Base-by-base conservation (phyloP, 2,888 invertebrate species). In the Catocala nupta region DNA sequence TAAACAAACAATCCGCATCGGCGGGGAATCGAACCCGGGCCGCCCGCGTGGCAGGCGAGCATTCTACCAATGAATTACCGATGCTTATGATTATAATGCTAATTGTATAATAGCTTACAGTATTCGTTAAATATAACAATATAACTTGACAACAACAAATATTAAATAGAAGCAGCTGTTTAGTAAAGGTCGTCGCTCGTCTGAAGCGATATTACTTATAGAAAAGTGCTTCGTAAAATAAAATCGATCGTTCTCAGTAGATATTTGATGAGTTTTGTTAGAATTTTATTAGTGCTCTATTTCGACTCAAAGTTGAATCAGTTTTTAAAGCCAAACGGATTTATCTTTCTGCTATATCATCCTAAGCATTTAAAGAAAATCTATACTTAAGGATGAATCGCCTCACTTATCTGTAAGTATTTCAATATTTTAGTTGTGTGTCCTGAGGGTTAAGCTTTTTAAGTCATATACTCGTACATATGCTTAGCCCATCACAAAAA, bases 61-160 rank as follows among this genome's bases (percentile, higher is more conserved):
- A 94, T 94, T 94, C 94, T 94, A 94, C 94, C 94, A 94, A 93
- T 94, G 94, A 94, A 94, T 94, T 94, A 94, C 92, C 94, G 94
- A 94, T 94, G 94, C 94, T 92, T 45, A 55, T 68, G 33, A 16
- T 3, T 9, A 10, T 1, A 4, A 9, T 33, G 5, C n/a, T n/a
- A 49, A 49, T 33, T 33, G 0, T 9, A 16, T 8, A 10, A 49
- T 9, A 1, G 11, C 3, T 10, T 33, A 25, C 25, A 5, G 8
- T 25, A 47, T 25, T 25, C 34, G 11, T 33, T 49, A n/a, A 33
- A 25, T 25, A 33, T n/a, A 25, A 48, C 48, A 33, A 25, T 25
- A 33, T n/a, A 25, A 48, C 48, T 48, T 10, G 6, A 39, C 36
- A 7, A 39, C 8, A 39, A 39, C 36, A 9, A 39, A 53, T 45